Conservation (phyloP, 1,140 invertebrate genomes). For the Cyclina sinensis region DNA sequence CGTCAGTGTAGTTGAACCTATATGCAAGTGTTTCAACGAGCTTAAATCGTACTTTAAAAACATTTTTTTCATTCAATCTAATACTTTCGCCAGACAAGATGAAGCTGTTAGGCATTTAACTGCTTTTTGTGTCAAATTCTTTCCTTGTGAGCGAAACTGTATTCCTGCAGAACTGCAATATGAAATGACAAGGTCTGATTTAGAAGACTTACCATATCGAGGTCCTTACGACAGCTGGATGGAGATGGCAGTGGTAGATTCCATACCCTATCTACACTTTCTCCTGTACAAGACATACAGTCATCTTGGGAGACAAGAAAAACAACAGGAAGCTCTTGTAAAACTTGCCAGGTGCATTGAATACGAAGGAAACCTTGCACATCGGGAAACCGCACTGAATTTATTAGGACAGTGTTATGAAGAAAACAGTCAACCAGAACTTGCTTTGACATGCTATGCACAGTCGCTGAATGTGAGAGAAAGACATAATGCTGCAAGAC, state of each 20-base stretch:
- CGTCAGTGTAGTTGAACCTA: too few relatives aligned
- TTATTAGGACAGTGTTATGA: neutral
- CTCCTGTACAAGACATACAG: slow-evolving; percentile 3
- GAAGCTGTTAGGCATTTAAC: neutral
- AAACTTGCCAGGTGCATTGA: neutral
- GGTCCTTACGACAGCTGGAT: neutral
- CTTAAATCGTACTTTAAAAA: neutral
- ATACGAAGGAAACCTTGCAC: neutral
- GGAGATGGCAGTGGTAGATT: neutral
- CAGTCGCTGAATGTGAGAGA: neutral
- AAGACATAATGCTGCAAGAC: neutral
- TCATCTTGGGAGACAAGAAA: too few relatives aligned
- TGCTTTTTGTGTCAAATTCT: neutral
- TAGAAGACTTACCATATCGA: neutral
- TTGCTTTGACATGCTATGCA: neutral
- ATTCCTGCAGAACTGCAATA: neutral
- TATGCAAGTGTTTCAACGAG: neutral
- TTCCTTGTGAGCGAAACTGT: neutral
- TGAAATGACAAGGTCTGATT: neutral
- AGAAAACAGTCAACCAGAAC: neutral
- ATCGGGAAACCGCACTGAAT: slow-evolving; percentile 12
- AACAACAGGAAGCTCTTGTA: neutral
- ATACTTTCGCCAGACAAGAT: too few relatives aligned
- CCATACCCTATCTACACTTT: neutral
- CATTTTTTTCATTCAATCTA: neutral